Evolutionary conservation across 2,888 invertebrate species (phyloP), one percentile per base, ranked within the genome.

Genomic region (Odontothrips loti): DNA sequence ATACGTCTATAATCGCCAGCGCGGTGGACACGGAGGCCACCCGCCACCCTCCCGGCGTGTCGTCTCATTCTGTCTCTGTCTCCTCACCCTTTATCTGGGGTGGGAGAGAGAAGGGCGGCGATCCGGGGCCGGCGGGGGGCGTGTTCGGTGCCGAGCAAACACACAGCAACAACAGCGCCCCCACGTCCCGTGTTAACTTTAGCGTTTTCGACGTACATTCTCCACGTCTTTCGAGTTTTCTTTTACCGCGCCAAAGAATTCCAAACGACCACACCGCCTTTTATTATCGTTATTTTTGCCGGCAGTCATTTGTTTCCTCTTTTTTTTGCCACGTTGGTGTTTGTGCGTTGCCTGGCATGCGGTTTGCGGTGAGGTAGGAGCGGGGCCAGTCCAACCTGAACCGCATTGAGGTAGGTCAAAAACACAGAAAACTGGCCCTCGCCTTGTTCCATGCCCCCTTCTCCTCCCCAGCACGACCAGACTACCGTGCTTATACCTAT

Each of bases 321-420:
- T 63, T 10, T 23, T 63, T n/a, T 63, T 17, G 12, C 2, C 63
- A 3, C 23, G 0, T 8, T 75, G 68, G 9, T 23, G 68, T 27
- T 23, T 27, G 68, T 75, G 23, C 68, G 68, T 75, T 58, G 58
- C 20, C 9, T 75, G 68, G 68, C 68, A 75, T 75, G 68, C 23
- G 27, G 68, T 27, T 75, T 75, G 68, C 68, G 68, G 68, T 75
- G 68, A 58, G 15, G 58, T 15, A 6, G 34, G 34, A 43, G 34
- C 12, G 27, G 9, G 27, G 68, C 68, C 23, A 75, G 68, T 23
- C 68, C 23, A 75, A 75, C 68, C 27, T 75, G 27, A 75, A 75
- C 68, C 68, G 68, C 68, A 27, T 75, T 75, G 68, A 75, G 68
- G 27, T 27, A 27, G 68, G 68, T 75, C 68, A 75, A 75, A 75